phyloP scores from a whole-genome alignment of 2,113 vertebrate genomes.

The Callocephalon fimbriatum region DNA sequence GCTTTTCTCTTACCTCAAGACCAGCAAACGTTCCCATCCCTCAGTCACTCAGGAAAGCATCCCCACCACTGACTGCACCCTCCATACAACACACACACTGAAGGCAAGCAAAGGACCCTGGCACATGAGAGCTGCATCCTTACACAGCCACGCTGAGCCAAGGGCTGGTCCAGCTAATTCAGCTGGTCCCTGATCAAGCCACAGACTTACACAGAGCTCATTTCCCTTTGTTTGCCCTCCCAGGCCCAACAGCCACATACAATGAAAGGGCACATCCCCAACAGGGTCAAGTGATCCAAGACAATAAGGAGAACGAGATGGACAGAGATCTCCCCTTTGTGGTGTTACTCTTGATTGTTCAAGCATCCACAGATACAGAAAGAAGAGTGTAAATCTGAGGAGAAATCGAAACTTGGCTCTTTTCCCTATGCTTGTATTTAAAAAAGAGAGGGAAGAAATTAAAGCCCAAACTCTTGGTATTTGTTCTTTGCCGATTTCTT shows the following conservation, averaged over 20 bases:
- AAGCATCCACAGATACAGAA: neutral
- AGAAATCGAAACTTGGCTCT: conserved; percentile 74
- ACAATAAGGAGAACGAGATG: neutral
- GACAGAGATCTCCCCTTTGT: neutral
- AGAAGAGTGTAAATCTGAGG: conserved; percentile 75
- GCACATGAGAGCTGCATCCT: neutral
- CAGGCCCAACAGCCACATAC: neutral
- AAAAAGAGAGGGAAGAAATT: neutral
- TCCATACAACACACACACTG: fast-evolving
- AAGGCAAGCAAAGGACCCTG: neutral
- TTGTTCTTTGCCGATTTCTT: neutral
- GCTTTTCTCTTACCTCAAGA: neutral
- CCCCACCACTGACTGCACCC: neutral
- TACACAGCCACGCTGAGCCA: neutral
- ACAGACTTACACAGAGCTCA: neutral
- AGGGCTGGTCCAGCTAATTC: neutral
- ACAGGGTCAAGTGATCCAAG: conserved; percentile 24
- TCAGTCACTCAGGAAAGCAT: neutral
- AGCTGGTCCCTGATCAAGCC: neutral
- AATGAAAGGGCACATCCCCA: conserved; percentile 25
- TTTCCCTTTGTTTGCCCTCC: conserved; percentile 12
- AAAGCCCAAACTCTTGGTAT: neutral
- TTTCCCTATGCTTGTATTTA: neutral
- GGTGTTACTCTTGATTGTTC: neutral
- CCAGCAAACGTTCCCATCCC: neutral